These are phyloP conservation scores for Eriocheir sinensis DNA, from an alignment of 1,140 invertebrate genomes.

Conservation along the genomic window DNA sequence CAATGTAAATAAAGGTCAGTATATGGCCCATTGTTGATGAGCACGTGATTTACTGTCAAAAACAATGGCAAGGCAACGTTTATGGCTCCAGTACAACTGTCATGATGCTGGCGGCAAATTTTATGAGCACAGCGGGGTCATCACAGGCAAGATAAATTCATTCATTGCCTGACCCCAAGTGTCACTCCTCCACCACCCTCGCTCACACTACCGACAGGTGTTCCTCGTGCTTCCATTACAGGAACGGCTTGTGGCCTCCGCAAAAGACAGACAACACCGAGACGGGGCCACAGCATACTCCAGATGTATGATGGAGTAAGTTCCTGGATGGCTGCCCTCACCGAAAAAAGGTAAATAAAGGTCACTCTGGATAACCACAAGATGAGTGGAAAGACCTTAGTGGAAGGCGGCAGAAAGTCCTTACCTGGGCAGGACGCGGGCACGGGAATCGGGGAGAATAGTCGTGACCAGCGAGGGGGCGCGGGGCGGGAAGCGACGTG, in stretches of 20 bases:
- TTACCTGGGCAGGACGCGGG: conserved; percentile 65
- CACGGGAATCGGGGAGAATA: conserved; percentile 36
- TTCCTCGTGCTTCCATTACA: neutral
- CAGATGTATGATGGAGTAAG: conserved; percentile 5
- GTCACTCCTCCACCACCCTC: neutral
- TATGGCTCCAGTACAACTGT: conserved; percentile 69
- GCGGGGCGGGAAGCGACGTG: conserved; percentile 27
- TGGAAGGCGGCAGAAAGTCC: conserved; percentile 4
- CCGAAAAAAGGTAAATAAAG: conserved; percentile 24
- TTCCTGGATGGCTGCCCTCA: neutral
- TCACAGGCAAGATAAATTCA: conserved; percentile 73
- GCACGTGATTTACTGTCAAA: conserved; percentile 76
- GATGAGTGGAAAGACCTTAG: conserved; percentile 52
- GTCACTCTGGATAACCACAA: conserved; percentile 27
- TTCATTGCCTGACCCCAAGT: conserved; percentile 66
- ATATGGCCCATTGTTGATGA: conserved; percentile 73
- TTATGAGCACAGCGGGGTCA: conserved; percentile 72
- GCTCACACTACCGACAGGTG: neutral
- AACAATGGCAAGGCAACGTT: conserved; percentile 71
- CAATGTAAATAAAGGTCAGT: conserved; percentile 74
- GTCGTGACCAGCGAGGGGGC: conserved; percentile 34
- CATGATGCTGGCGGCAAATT: conserved; percentile 69
- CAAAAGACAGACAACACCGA: neutral
- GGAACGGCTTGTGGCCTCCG: neutral
- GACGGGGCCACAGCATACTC: neutral